These are phyloP conservation scores for Rotaria socialis DNA, from an alignment of 2,888 invertebrate species.

Conservation along the genomic window DNA sequence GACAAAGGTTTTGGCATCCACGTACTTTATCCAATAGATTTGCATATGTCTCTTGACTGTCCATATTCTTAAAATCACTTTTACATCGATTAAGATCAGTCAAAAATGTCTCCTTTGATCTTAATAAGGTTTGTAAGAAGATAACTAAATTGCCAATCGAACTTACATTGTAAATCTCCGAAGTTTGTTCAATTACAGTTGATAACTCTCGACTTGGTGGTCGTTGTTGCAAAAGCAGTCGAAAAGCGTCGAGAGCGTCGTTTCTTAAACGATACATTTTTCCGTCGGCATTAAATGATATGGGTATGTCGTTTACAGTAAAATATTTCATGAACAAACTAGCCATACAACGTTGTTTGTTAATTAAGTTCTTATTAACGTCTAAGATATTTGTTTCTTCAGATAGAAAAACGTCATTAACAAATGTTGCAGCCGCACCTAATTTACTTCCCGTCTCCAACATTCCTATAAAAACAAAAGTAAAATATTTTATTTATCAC, in stretches of 20 bases:
- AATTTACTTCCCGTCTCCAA: neutral
- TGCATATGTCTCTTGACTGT: neutral
- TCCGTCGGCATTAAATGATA: neutral
- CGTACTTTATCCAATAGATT: no score
- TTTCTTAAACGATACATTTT: neutral
- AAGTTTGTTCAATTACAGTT: neutral
- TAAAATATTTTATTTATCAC: no score
- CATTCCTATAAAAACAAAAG: neutral
- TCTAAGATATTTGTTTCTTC: neutral
- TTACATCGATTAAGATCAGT: no score
- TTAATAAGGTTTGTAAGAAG: neutral
- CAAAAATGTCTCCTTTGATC: no score
- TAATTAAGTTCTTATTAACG: neutral
- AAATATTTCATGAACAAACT: neutral
- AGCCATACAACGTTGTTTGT: neutral
- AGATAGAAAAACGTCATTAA: neutral
- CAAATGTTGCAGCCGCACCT: neutral
- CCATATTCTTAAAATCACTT: no score
- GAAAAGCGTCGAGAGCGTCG: neutral
- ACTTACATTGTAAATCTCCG: neutral
- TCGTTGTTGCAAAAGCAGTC: neutral
- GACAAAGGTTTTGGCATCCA: no score
- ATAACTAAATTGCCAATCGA: neutral
- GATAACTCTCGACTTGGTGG: neutral
- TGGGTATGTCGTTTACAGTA: neutral